These are phyloP conservation scores for Vimba vimba DNA, from an alignment of 2,113 vertebrate species.

Conservation along the genomic window DNA sequence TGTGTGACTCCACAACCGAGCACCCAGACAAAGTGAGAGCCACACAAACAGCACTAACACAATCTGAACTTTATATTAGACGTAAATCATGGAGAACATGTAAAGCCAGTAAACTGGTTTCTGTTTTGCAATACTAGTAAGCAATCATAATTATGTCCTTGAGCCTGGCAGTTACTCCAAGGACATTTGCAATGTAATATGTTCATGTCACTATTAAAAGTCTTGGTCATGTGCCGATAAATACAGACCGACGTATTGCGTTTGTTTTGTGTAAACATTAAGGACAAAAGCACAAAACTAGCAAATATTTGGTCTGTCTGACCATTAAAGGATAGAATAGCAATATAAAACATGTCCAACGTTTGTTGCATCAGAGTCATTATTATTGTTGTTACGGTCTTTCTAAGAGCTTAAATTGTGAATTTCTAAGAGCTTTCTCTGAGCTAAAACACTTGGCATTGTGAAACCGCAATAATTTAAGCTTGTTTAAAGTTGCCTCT, in stretches of 20 bases:
- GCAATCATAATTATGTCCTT: background rate
- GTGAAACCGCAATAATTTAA: background rate
- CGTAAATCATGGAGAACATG: background rate
- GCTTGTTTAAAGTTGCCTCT: background rate
- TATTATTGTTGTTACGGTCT: background rate
- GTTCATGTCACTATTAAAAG: no score
- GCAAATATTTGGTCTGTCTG: background rate
- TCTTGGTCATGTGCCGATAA: background rate
- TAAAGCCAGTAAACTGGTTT: background rate
- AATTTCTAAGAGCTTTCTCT: background rate
- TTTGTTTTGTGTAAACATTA: background rate
- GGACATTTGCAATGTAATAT: no score
- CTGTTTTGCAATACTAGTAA: background rate
- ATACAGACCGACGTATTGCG: background rate
- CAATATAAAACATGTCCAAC: background rate
- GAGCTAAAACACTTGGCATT: background rate
- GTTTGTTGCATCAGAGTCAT: background rate
- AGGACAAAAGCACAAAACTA: background rate
- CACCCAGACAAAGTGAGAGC: conserved; percentile 82
- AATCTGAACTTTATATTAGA: background rate
- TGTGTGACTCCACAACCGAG: conserved; percentile 84
- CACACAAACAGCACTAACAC: background rate
- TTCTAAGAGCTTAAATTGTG: background rate
- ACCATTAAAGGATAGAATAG: background rate
- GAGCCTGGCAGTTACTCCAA: background rate